phyloP scores from a whole-genome alignment of 2,888 invertebrate species.

The Drosophila prolongata region DNA sequence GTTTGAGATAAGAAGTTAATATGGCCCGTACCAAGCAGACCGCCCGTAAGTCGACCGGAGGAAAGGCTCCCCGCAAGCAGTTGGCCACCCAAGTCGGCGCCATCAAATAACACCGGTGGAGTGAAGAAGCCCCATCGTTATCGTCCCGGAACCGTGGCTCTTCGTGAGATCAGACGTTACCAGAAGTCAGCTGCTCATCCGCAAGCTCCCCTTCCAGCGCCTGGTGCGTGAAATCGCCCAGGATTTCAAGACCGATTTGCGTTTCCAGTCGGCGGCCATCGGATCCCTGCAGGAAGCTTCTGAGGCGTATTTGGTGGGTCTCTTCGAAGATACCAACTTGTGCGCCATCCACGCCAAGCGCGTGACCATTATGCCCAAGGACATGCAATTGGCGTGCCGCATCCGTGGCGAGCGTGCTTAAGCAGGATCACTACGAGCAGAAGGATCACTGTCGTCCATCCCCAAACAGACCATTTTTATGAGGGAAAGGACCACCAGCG shows the following conservation, averaged over 20 bases:
- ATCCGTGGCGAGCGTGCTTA: constrained; percentile 98
- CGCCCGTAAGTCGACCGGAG: constrained; percentile 98
- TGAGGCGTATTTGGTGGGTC: constrained; percentile 93
- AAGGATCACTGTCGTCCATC: background rate
- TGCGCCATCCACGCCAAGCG: constrained; percentile 99
- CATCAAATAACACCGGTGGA: constrained; percentile 92
- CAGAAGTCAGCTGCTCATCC: constrained; percentile 98
- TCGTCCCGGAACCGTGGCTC: constrained; percentile 97
- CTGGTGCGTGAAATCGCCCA: constrained; percentile 98
- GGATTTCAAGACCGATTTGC: constrained; percentile 98
- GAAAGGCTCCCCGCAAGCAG: constrained; percentile 98
- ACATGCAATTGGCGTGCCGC: constrained; percentile 96
- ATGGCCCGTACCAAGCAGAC: constrained; percentile 99
- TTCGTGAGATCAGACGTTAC: constrained; percentile 98
- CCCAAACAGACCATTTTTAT: too few relatives aligned
- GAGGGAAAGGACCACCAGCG: background rate
- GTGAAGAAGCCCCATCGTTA: constrained; percentile 99
- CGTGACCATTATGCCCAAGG: constrained; percentile 99
- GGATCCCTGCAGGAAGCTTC: constrained; percentile 89
- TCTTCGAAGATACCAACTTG: constrained; percentile 99
- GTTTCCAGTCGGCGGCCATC: constrained; percentile 96
- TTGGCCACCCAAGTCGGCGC: constrained; percentile 97
- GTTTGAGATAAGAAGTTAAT: constrained; percentile 50
- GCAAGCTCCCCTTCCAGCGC: constrained; percentile 97
- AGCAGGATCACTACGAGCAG: constrained; percentile 70